Evolutionary conservation across 2,888 invertebrate genomes (phyloP).

Genomic region (Drosophila rubida): DNA sequence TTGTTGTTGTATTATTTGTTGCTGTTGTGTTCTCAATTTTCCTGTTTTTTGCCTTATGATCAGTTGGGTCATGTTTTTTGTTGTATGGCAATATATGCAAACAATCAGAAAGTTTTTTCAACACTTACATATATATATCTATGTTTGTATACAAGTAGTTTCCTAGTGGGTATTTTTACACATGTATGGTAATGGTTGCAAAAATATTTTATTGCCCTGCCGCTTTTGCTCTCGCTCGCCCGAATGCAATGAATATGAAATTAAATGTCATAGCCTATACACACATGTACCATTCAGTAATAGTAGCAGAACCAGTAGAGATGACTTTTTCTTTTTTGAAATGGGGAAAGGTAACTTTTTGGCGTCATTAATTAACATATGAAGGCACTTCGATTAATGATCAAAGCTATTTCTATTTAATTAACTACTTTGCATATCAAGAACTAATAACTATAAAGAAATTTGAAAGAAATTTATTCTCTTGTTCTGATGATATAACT

Average conservation of each 20-base stretch:
- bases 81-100: constrained; percentile 7
- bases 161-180: neutral
- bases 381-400: neutral
- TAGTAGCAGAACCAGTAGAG: constrained; percentile 13
- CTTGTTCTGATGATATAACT: neutral
- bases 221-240: neutral
- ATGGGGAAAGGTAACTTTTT: constrained; percentile 16
- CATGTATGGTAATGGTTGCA: constrained; percentile 11
- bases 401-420: neutral
- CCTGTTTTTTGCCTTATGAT: constrained; percentile 47
- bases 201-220: constrained; percentile 7
- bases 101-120: constrained; percentile 17
- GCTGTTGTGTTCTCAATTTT: constrained; percentile 23
- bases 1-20: constrained; percentile 6
- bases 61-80: constrained; percentile 15
- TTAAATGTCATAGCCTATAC: constrained; percentile 8
- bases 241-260: constrained; percentile 7
- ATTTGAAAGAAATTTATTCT: neutral
- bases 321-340: neutral
- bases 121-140: neutral
- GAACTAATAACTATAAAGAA: neutral
- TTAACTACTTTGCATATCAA: neutral
- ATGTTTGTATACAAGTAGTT: constrained; percentile 9
- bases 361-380: neutral
- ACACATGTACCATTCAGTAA: constrained; percentile 5